Base-by-base conservation (phyloP, 2,888 invertebrate genomes). In the Alcis repandata region DNA sequence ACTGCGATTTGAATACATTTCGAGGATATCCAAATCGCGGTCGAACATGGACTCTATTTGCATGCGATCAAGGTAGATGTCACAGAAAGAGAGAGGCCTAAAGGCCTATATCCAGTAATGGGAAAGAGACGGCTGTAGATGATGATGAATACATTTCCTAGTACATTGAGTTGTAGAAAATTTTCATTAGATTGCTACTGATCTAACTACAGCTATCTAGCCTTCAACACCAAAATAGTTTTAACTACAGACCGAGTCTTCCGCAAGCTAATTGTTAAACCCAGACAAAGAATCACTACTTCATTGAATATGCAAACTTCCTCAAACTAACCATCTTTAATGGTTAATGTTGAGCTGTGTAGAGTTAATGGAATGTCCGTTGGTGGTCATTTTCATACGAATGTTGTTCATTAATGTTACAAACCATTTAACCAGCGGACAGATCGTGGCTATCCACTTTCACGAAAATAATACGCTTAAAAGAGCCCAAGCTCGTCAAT, bases 351-450 rank as follows among this genome's bases (percentile, higher is more conserved):
- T 49, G 62, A 65, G 62, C 27, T 27, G 27, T 27, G 27, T 56
- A 53, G 46, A 59, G 64, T 68, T 62, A 70, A 67, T 72, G 64
- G 59, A 66, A 59, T 54, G 49, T 41, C 41, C 11, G 59, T 3
- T 56, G 40, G 20, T 53, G 54, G 41, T 45, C 36, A 54, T 68
- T 64, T 66, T 66, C 53, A 63, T 68, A 69, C 70, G 53, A 64
- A 64, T 67, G 63, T 49, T 70, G 67, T 70, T 69, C 64, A 70
- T 73, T 71, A 67, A 59, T 63, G 69, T 27, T 6, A 27, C 27
- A 27, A 6, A 27, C 27, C 27, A 27, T 27, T 4, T 27, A 27
- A 6, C 2, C 27, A 27, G 27, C 2, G 6, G 27, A 27, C 27
- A 27, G 27, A 27, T 27, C 27, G 27, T 27, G 6, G 3, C 6